A percentile compares a stretch with the other conserved stretches of the same genome.
These are phyloP conservation scores for Chroicocephalus ridibundus DNA, from an alignment of 2,113 vertebrate genomes.

Conservation along the genomic window DNA sequence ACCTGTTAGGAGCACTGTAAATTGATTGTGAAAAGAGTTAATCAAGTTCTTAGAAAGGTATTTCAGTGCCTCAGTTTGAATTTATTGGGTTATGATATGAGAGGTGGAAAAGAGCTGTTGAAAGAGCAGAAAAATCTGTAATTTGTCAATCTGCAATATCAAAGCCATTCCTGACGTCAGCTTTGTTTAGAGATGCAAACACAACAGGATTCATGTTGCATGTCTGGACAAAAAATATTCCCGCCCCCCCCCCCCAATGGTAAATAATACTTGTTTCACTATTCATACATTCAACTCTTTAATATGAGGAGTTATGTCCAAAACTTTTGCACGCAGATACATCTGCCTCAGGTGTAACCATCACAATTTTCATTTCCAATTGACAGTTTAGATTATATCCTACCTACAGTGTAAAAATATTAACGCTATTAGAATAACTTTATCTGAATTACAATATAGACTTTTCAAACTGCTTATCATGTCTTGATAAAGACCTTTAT, in stretches of 20 bases:
- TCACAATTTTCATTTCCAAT: neutral
- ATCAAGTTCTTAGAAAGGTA: neutral
- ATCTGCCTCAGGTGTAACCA: neutral
- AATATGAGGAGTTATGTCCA: neutral
- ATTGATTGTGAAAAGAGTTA: constrained; percentile 18
- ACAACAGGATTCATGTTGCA: neutral
- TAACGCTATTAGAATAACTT: constrained; percentile 33
- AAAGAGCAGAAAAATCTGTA: constrained; percentile 1
- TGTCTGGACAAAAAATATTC: neutral
- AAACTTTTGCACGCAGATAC: neutral
- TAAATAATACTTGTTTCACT: neutral
- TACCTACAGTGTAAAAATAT: constrained; percentile 46
- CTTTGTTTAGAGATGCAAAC: neutral
- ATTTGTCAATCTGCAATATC: neutral
- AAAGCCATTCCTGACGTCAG: neutral
- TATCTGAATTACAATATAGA: constrained; percentile 39
- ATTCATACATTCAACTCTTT: neutral
- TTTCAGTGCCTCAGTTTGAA: constrained; percentile 22
- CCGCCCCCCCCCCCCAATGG: neutral
- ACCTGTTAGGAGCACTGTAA: neutral
- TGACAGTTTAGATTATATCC: neutral
- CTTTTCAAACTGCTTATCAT: neutral
- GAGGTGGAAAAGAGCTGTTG: neutral
- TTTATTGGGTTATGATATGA: neutral
- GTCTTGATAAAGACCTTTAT: neutral